Evolutionary conservation across 2,113 vertebrate species (phyloP).

Genomic region (cat (Felis catus)): DNA sequence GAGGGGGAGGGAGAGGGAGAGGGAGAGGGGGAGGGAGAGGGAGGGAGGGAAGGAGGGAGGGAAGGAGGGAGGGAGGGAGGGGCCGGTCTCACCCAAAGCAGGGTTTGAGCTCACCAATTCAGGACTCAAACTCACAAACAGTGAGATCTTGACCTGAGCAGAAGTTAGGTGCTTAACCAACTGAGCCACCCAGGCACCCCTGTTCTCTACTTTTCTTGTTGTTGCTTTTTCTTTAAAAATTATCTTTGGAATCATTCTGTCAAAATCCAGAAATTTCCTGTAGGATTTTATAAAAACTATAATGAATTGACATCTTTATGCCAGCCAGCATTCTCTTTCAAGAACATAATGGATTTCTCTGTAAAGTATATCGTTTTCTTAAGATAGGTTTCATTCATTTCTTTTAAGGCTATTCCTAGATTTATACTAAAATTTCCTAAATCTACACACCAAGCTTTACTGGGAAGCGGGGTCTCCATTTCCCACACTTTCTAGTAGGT

Average conservation of each 20-base stretch:
- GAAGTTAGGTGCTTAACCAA: no score
- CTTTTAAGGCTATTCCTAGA: not conserved
- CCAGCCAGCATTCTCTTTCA: not conserved
- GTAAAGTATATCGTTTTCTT: not conserved
- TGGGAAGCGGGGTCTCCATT: not conserved
- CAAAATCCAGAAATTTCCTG: not conserved
- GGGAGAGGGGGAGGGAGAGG: fast-evolving
- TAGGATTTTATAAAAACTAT: not conserved
- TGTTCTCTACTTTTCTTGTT: not conserved
- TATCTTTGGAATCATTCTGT: not conserved
- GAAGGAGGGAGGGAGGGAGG: no score
- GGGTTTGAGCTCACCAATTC: no score
- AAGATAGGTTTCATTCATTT: not conserved
- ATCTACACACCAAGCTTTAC: not conserved
- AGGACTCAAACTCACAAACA: no score
- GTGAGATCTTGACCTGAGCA: no score
- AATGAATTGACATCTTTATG: not conserved
- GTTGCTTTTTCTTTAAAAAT: not conserved
- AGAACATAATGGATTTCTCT: not conserved
- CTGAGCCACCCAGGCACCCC: no score
- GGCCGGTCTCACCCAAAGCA: no score
- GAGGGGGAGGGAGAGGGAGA: no score
- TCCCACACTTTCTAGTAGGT: not conserved
- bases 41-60: fast-evolving
- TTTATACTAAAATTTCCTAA: not conserved